Evolutionary conservation across 2,797 vertebrate genomes (phyloP).

Genomic region (Anabacerthia variegaticeps): DNA sequence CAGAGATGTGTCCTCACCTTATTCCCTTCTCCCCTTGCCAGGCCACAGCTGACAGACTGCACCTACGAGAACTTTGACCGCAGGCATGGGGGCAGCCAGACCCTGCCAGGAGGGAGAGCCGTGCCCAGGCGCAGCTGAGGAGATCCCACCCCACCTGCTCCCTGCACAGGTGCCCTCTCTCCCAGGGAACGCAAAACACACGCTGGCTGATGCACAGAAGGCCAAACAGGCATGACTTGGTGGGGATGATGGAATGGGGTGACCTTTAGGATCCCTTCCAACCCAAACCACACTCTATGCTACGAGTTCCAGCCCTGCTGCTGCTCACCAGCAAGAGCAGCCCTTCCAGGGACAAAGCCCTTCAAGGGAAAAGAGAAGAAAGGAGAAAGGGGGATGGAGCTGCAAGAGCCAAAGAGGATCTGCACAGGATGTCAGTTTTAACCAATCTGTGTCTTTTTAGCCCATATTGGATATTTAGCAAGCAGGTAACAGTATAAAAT

Average conservation of each 20-base stretch:
- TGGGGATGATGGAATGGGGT: background rate
- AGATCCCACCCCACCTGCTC: accelerated
- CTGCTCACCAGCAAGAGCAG: background rate
- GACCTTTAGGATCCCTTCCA: background rate
- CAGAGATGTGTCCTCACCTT: background rate
- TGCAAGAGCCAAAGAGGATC: background rate
- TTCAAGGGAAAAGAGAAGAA: background rate
- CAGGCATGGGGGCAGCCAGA: background rate
- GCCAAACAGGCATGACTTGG: background rate
- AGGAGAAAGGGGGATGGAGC: background rate
- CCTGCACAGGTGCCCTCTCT: background rate
- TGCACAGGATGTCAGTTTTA: background rate
- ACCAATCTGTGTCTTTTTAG: background rate
- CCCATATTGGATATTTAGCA: background rate
- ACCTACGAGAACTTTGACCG: slow-evolving; percentile 76
- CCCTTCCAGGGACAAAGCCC: background rate
- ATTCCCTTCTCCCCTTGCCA: slow-evolving; percentile 25
- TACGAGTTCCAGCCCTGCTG: background rate
- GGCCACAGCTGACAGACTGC: slow-evolving; percentile 73
- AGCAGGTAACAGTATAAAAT: background rate
- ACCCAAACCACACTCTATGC: background rate
- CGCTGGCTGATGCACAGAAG: background rate
- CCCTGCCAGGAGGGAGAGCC: background rate
- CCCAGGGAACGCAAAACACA: background rate
- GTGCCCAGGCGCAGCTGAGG: background rate